Evolutionary conservation across 2,797 vertebrate genomes (phyloP), one percentile per base, ranked within the genome.

Genomic region (Glyptemys insculpta): DNA sequence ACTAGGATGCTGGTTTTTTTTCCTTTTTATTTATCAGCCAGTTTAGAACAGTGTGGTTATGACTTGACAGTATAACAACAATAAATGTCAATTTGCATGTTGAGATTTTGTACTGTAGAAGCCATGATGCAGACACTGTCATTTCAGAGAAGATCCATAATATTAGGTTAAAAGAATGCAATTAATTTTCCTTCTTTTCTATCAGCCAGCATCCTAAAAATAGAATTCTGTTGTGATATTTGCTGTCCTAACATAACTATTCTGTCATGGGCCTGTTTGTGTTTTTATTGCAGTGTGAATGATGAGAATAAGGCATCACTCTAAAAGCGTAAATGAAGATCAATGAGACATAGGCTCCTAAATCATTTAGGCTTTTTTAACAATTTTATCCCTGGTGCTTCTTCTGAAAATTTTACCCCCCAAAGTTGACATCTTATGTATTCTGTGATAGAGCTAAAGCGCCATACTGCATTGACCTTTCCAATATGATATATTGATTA

Each of bases 401-500:
- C 23, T 41, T 37, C 41, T 29, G 47, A 49, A 76, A 76, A 87
- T 92, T 53, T 19, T 56, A 3, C 53, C 89, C 1, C 2, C 19
- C 88, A 88, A 41, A 89, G 89, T 95, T 96, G 81, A 96, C 92
- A 82, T 91, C 94, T 95, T 86, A 85, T 83, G 2, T 78, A 78
- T 90, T 96, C 95, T 93, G 85, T 96, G 81, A 84, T 52, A 87
- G 41, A 93, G 85, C 72, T 93, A 95, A 83, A 25, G 65, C 82
- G 83, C 9, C 92, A 11, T 78, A 93, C 16, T n/a, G 87, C 94
- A 89, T 95, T 95, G 90, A 96, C 59, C 62, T 95, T 96, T 97
- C 37, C 50, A 88, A 83, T 94, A 85, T 76, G 2, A 84, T 29
- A 1, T 54, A 95, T 59, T 19, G 27, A 92, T 95, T 92, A 94